Evolutionary conservation across 2,113 vertebrate species (phyloP), one percentile per base, ranked within the genome.

Genomic region (Callionymus lyra): DNA sequence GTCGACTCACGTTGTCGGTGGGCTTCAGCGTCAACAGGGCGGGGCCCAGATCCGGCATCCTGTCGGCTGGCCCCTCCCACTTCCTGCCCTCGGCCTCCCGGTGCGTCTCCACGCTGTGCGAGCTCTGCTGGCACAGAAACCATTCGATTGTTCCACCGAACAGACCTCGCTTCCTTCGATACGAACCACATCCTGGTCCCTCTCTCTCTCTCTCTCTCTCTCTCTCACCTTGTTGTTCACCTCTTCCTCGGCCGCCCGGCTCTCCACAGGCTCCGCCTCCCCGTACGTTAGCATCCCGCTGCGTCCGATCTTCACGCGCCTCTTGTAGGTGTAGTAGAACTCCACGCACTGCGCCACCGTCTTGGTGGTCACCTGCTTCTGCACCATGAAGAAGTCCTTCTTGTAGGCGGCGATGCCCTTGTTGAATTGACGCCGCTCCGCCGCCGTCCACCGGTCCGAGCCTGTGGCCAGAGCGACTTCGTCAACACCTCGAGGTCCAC

Each of bases 331-430:
- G 70, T 98, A 98, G 76, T 98, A 98, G 71, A 94, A 98, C 76
- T 97, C 95, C 56, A 98, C 95, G 18, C 95, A 98, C 71, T 98
- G 95, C 10, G 91, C 85, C 81, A 98, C 94, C 0, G 90, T 90
- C 84, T 98, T 98, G 18, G 92, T 97, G 81, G 84, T 12, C 82
- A 97, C 95, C 88, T 95, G 82, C 63, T 97, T 98, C 82, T 97
- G 94, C 69, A 99, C 94, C 82, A 94, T 85, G 78, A 99, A 93
- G 68, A 99, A 99, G 53, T 99, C 95, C 57, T 99, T 99, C 81
- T 95, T 98, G 74, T 93, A 90, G 8, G 91, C 69, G 10, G 88
- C 63, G 59, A 99, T 93, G 76, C 91, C 94, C 84, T 91, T 95
- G 82, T 99, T 97, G 77, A 99, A 99, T 19, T 86, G 79, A 31